phyloP scores from a whole-genome alignment of 2,113 vertebrate genomes.

The Podilymbus podiceps region DNA sequence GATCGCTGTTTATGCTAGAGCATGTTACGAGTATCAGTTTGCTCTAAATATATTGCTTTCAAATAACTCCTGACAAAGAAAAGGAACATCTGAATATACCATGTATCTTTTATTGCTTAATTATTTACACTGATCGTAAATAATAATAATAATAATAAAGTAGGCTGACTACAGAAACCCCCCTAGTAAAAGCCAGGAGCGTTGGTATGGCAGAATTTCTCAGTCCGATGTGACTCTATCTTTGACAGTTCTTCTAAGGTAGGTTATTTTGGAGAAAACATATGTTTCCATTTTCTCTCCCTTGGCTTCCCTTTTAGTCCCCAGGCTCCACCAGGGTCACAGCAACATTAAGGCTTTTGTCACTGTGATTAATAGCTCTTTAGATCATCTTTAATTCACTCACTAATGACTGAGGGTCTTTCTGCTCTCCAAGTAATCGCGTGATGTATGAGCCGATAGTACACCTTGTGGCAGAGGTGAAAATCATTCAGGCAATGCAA shows the following conservation, averaged over 20 bases:
- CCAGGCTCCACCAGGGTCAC: constrained; percentile 91
- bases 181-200: constrained; percentile 60
- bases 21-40: background rate
- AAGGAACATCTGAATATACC: background rate
- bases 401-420: constrained; percentile 98
- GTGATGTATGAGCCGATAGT: constrained; percentile 98
- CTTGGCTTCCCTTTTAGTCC: constrained; percentile 88
- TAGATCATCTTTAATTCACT: constrained; percentile 99
- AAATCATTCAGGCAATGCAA: constrained; percentile 98
- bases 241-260: constrained; percentile 93
- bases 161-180: constrained; percentile 21
- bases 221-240: constrained; percentile 75
- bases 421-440: constrained; percentile 95
- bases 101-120: constrained; percentile 7
- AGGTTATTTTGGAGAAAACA: constrained; percentile 98
- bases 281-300: constrained; percentile 97
- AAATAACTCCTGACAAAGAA: constrained; percentile 33
- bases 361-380: constrained; percentile 99
- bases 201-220: constrained; percentile 74
- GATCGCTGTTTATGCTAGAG: background rate
- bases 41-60: background rate
- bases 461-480: constrained; percentile 99
- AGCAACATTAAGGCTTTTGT: constrained; percentile 99
- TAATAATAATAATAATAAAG: constrained; percentile 20
- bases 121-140: constrained; percentile 33